phyloP scores from a whole-genome alignment of 2,797 vertebrate species.

The Microtus californicus region DNA sequence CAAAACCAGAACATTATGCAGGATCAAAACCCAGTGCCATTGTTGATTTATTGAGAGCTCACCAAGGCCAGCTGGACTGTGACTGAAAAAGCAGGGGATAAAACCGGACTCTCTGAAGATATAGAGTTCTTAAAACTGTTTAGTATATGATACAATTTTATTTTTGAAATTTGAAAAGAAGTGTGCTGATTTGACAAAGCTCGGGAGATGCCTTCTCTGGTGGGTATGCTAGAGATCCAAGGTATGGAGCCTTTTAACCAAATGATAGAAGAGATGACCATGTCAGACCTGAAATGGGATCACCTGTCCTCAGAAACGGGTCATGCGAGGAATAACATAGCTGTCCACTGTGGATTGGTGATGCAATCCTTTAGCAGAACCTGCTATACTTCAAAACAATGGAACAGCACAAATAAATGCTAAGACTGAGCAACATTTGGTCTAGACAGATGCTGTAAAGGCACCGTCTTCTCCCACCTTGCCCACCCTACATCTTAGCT shows the following conservation, averaged over 20 bases:
- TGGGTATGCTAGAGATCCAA: neutral
- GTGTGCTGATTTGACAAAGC: neutral
- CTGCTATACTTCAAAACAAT: neutral
- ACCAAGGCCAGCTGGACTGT: no score
- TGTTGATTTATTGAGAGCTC: no score
- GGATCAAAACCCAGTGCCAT: no score
- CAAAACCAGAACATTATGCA: no score
- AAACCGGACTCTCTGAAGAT: no score
- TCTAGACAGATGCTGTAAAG: neutral
- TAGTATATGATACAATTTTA: neutral
- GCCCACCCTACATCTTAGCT: neutral
- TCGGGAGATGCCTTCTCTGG: neutral
- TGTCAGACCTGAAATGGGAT: neutral
- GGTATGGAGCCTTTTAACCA: neutral
- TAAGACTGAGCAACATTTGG: neutral
- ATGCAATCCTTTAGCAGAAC: neutral
- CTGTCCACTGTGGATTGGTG: neutral
- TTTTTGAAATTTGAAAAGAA: conserved; percentile 29
- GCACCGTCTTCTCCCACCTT: neutral
- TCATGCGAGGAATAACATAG: neutral
- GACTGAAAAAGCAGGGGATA: no score
- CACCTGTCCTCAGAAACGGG: neutral
- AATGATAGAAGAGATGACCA: neutral
- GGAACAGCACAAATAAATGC: neutral
- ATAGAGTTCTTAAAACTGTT: neutral